Base-by-base conservation (phyloP, 2,113 vertebrate genomes). In the Vombatus ursinus region DNA sequence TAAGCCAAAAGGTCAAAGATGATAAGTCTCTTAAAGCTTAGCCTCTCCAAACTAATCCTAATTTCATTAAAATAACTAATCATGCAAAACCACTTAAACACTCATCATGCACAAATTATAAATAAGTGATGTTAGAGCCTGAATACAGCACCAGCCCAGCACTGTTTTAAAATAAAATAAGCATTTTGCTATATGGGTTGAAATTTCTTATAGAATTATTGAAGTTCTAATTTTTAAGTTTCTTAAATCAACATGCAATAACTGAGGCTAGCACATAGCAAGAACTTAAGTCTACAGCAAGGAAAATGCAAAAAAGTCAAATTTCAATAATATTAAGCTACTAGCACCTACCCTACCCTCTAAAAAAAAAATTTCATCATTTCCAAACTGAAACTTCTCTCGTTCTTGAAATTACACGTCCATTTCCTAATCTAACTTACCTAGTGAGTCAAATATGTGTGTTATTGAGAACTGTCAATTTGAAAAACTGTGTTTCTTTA, bases 1-100 rank as follows among this genome's bases (percentile, higher is more conserved):
- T 52, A 90, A 91, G 92, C 50, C 52, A 96, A 95, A 25, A 53
- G 94, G 92, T 31, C 28, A 44, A 95, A 90, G 50, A 93, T 92
- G 92, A 8, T 53, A 92, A 14, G 51, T 92, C 95, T 96, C 61
- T 96, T 96, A 90, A 91, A 47, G 91, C 16, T 12, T 91, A 94
- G 52, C 90, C 3, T 24, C 84, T 48, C 61, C 50, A 89, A 93
- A 3, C 23, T 28, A 94, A 94, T 52, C 94, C 84, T 92, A 94
- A 91, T 92, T n/a, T 90, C 44, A 22, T 23, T 94, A 93, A 93
- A 96, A 96, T 47, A 92, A 84, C 68, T 22, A 96, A 23, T 94
- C 96, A 97, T 96, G 97, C 94, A 98, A 96, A 97, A 97, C 0
- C 92, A 47, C 50, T 94, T 91, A 95, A 92, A 96, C 4, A 94